Percentiles rank a stretch among this genome's conserved stretches.
Evolutionary conservation across 2,113 vertebrate genomes (phyloP).

Genomic region (Oncorhynchus masou): DNA sequence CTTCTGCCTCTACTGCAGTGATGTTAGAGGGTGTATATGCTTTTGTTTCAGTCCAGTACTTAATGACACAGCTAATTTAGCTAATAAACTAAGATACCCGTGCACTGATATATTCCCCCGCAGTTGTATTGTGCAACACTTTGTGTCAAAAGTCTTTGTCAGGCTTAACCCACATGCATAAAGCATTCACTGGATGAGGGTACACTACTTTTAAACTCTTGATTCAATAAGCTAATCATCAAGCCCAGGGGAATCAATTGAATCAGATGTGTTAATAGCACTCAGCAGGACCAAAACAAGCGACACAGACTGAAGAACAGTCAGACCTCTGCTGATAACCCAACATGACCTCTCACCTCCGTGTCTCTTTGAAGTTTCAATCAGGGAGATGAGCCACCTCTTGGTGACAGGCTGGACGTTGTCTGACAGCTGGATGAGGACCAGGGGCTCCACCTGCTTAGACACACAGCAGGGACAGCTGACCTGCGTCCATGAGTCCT

Average conservation of each 20-base stretch:
- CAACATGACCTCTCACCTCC: constrained; percentile 60
- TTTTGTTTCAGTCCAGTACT: background rate
- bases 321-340: background rate
- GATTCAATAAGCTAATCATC: too few relatives aligned
- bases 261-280: background rate
- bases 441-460: constrained; percentile 58
- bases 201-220: too few relatives aligned
- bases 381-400: too few relatives aligned
- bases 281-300: too few relatives aligned
- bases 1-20: background rate
- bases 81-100: background rate
- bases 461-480: constrained; percentile 72
- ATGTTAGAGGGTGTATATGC: background rate
- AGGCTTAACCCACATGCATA: too few relatives aligned
- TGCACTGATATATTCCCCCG: too few relatives aligned
- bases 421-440: too few relatives aligned
- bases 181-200: too few relatives aligned
- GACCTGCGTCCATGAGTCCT: constrained; percentile 66
- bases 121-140: too few relatives aligned
- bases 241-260: background rate
- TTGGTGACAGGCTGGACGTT: too few relatives aligned
- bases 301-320: background rate
- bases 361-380: constrained; percentile 61
- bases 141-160: too few relatives aligned
- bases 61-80: background rate